Conservation (phyloP, 37 sponge, comb jelly and placozoan genomes). For the Cladorhizidae sp. region DNA sequence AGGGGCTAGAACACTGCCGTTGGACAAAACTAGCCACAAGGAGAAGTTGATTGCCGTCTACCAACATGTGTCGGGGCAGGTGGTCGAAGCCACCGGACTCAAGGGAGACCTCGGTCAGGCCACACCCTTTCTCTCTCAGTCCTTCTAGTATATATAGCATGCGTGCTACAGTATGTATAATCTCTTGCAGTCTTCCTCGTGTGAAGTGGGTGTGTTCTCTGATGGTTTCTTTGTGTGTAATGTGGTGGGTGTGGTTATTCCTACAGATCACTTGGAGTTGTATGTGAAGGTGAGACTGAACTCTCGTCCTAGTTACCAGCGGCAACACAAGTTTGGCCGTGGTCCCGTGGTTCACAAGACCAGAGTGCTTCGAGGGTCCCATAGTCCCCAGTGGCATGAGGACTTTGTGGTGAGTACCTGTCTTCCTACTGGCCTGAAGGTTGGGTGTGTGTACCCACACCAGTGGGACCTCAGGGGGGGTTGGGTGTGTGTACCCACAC, state of each 20-base stretch:
- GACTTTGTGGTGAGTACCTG: conserved; percentile 27
- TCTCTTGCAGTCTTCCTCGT: no score
- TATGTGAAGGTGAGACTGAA: conserved; percentile 66
- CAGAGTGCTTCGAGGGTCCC: conserved; percentile 28
- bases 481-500: no score
- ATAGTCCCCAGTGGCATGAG: conserved; percentile 44
- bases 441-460: no score
- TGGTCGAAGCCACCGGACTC: conserved; percentile 61
- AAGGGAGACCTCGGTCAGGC: conserved; percentile 60
- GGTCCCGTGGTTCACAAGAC: conserved; percentile 62
- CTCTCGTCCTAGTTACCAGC: conserved; percentile 40
- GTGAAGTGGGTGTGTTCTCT: neutral
- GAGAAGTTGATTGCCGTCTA: conserved; percentile 10
- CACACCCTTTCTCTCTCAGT: no score
- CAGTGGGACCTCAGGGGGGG: no score
- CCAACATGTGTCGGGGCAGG: conserved; percentile 38
- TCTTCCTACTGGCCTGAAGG: no score
- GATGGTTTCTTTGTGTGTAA: neutral
- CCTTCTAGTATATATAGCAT: no score
- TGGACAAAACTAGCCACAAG: neutral
- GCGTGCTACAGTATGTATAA: no score
- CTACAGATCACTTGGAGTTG: conserved; percentile 47
- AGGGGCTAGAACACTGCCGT: neutral
- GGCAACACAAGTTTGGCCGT: conserved; percentile 52
- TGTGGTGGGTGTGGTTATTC: neutral